Evolutionary conservation across 2,113 vertebrate species (phyloP), one percentile per base, ranked within the genome.

Genomic region (Jacana jacana): DNA sequence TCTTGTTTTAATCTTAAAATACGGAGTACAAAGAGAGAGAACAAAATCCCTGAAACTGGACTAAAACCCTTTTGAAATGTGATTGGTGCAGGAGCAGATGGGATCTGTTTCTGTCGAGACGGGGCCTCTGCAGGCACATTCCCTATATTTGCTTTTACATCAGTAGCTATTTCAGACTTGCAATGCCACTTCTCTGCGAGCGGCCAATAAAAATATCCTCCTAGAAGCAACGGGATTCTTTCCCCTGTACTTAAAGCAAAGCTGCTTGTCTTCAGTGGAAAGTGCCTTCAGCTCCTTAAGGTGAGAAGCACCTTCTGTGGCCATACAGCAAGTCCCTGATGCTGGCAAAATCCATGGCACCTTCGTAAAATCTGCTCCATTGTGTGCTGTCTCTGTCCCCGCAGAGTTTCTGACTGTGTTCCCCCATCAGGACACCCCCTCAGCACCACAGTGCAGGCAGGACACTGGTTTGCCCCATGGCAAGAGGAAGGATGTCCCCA

Each of bases 351-450:
- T 11, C 6, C 0, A 0, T 2, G 66, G 49, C 81, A 79, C 9
- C 37, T 7, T 23, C 39, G 3, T 22, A 24, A 11, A 5, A 28
- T 40, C n/a, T 71, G 51, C 49, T 55, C 77, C 28, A 0, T 6
- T 7, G 19, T 1, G 0, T 3, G 33, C 4, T 2, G 30, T 1
- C 17, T 31, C 54, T 13, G 33, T 16, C 30, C n/a, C 42, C 18
- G 3, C 0, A 0, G 9, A 1, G 1, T 13, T 65, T 7, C n/a
- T 64, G 31, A 16, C 22, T 2, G 1, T 0, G 1, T 1, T 42
- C 2, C 35, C 48, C 27, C 51, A 8, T 3, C 37, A 11, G 31
- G 55, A 68, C 61, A 13, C 6, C 58, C 25, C 12, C 24, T 30
- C 1, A 0, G 35, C 33, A n/a, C 64, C 1, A 0, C 1, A 2